A percentile compares a stretch with the other conserved stretches of the same genome.
phyloP scores from a whole-genome alignment of 2,797 vertebrate species.

The Diplodus puntazzo region DNA sequence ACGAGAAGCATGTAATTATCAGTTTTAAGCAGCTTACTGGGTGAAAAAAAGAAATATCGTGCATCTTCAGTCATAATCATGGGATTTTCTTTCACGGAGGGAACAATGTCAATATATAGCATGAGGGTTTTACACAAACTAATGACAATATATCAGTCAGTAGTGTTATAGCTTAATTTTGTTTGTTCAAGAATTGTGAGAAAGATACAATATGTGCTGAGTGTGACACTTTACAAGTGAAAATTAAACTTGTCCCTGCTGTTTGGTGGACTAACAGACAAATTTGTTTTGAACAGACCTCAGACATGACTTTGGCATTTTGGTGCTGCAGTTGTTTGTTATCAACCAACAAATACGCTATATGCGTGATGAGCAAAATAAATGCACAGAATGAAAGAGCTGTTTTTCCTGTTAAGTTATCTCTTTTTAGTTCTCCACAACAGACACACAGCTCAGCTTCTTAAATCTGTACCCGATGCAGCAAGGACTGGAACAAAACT shows the following conservation, averaged over 20 bases:
- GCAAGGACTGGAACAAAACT: not conserved
- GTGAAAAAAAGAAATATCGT: too few species aligned
- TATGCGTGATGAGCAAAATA: too few species aligned
- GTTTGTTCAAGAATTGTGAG: not conserved
- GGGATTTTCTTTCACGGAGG: too few species aligned
- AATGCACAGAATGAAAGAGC: not conserved
- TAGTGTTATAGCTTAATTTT: not conserved
- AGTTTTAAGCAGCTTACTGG: too few species aligned
- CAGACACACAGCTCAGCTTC: not conserved
- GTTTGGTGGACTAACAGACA: not conserved
- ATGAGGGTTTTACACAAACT: too few species aligned
- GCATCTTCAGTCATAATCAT: too few species aligned
- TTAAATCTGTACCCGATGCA: not conserved
- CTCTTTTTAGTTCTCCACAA: not conserved
- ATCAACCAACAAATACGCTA: not conserved
- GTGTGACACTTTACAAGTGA: too few species aligned
- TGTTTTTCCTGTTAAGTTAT: not conserved
- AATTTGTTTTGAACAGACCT: not conserved
- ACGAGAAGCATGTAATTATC: too few species aligned
- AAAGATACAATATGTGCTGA: not conserved
- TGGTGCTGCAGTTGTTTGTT: not conserved
- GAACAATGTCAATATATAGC: too few species aligned
- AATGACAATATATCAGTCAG: not conserved
- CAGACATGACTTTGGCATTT: not conserved
- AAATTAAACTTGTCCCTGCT: not conserved